Percentiles rank a stretch among this genome's conserved stretches.
Evolutionary conservation across 2,888 invertebrate species (phyloP).

Genomic region (Eilema caniola): DNA sequence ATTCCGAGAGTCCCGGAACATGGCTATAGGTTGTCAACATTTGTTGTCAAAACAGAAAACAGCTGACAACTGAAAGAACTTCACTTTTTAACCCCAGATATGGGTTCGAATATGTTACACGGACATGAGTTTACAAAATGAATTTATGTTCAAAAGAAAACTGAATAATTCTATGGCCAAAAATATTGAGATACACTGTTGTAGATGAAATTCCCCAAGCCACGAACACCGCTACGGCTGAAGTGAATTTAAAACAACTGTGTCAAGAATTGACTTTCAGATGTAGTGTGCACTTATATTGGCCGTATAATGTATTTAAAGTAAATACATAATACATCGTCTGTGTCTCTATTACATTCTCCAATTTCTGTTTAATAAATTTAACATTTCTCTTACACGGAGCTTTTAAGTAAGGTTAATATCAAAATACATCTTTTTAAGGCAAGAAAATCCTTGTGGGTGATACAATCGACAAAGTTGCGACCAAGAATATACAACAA

Average conservation of each 20-base stretch:
- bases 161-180: neutral
- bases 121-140: neutral
- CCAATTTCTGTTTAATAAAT: neutral
- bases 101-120: no score
- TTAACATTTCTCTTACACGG: neutral
- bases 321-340: conserved; percentile 38
- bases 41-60: no score
- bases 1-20: no score
- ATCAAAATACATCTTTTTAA: no score
- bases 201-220: conserved; percentile 33
- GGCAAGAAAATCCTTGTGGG: no score
- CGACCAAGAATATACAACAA: no score
- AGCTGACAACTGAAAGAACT: no score
- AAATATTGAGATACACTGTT: neutral
- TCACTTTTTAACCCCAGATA: no score
- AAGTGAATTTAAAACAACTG: conserved; percentile 54
- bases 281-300: conserved; percentile 37
- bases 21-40: no score
- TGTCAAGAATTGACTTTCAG: conserved; percentile 56
- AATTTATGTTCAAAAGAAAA: no score
- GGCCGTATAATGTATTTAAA: conserved; percentile 36
- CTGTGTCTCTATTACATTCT: conserved; percentile 7
- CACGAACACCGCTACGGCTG: conserved; percentile 19
- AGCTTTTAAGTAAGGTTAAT: neutral
- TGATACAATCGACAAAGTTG: no score